A percentile compares a stretch with the other conserved stretches of the same genome.
phyloP scores from a whole-genome alignment of 1,140 invertebrate species.

The Camponotus vicinus region DNA sequence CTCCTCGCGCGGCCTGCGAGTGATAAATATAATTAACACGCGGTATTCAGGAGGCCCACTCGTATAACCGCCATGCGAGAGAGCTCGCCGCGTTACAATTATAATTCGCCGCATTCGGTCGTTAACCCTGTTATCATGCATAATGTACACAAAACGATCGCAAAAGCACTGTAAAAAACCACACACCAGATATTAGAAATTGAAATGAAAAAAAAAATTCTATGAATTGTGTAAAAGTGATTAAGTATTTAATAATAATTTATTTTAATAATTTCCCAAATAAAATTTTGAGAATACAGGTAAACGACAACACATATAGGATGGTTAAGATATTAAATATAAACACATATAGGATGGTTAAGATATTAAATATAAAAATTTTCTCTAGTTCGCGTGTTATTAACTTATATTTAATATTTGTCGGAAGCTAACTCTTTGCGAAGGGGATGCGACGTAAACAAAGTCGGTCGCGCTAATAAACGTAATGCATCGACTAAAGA shows the following conservation, averaged over 20 bases:
- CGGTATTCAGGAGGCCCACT: constrained; percentile 34
- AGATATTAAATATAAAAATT: background rate
- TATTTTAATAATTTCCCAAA: background rate
- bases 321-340: background rate
- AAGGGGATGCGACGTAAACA: background rate
- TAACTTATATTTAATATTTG: constrained; percentile 42
- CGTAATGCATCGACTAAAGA: constrained; percentile 19
- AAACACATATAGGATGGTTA: background rate
- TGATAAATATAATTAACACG: constrained; percentile 58
- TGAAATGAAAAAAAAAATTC: background rate
- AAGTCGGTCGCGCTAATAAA: constrained; percentile 30
- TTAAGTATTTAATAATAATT: background rate
- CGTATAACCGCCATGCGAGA: constrained; percentile 26
- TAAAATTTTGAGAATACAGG: background rate
- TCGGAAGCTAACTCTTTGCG: background rate
- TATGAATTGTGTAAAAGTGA: background rate
- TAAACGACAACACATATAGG: background rate
- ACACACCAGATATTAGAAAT: too few relatives aligned
- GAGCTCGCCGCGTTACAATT: constrained; percentile 39
- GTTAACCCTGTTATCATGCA: constrained; percentile 20
- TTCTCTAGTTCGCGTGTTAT: background rate
- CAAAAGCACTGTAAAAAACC: background rate
- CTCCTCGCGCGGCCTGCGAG: constrained; percentile 41
- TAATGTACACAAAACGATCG: background rate
- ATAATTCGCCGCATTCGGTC: constrained; percentile 39